These are phyloP conservation scores for Morpho deidamia DNA, from an alignment of 2,888 invertebrate species.

Conservation along the genomic window DNA sequence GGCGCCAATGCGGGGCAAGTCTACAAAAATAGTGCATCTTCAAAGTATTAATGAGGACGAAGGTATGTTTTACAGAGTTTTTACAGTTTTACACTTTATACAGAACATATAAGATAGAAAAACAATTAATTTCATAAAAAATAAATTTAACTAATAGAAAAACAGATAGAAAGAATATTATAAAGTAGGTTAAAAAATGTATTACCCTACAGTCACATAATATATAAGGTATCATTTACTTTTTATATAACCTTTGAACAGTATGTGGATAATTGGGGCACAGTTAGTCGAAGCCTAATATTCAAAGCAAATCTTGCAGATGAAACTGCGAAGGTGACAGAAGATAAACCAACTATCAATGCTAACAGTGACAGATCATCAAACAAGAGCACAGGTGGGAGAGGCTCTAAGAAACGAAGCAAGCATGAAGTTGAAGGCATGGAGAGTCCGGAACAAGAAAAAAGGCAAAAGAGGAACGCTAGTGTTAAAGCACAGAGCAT, in stretches of 20 bases:
- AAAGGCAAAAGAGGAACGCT: conserved; percentile 61
- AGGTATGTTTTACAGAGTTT: conserved; percentile 36
- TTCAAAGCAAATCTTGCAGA: too few species aligned
- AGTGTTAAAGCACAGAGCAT: conserved; percentile 63
- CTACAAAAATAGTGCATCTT: conserved; percentile 47
- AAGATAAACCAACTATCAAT: conserved; percentile 20
- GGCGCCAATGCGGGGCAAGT: conserved; percentile 41
- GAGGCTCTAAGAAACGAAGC: conserved; percentile 55
- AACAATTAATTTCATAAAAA: background rate
- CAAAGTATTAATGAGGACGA: conserved; percentile 65
- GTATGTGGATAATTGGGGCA: too few species aligned
- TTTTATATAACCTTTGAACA: too few species aligned
- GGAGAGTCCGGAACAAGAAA: conserved; percentile 60
- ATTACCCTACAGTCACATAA: too few species aligned
- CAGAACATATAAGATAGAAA: background rate
- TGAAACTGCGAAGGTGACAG: conserved; percentile 36
- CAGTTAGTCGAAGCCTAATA: too few species aligned
- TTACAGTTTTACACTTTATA: background rate
- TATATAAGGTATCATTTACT: too few species aligned
- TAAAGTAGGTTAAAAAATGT: too few species aligned
- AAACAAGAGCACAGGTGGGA: conserved; percentile 31
- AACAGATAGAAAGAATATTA: background rate
- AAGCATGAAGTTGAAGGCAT: conserved; percentile 64
- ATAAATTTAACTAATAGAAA: background rate
- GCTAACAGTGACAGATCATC: conserved; percentile 21